Evolutionary conservation across 2,888 invertebrate genomes (phyloP).

Genomic region (Melolontha melolontha): DNA sequence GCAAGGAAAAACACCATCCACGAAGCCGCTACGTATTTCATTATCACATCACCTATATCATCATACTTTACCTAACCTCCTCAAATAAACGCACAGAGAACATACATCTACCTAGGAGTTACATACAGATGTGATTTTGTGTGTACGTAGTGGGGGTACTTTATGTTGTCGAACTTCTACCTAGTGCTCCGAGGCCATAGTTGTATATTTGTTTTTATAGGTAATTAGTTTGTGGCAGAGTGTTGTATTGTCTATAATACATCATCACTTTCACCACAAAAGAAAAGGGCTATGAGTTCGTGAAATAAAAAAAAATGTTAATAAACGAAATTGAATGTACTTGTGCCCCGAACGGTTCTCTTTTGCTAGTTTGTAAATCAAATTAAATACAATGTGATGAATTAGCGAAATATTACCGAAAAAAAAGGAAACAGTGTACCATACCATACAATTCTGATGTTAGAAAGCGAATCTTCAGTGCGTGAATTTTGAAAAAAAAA

Average conservation of each 20-base stretch:
- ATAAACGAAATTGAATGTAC: background rate
- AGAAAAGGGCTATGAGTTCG: slow-evolving; percentile 6
- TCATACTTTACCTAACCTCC: background rate
- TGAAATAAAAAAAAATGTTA: slow-evolving; percentile 12
- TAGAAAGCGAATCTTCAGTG: background rate
- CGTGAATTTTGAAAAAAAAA: slow-evolving; percentile 17
- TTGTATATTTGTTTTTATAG: slow-evolving; percentile 44
- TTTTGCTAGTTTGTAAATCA: background rate
- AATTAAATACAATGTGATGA: slow-evolving; percentile 35
- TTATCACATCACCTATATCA: slow-evolving; percentile 8
- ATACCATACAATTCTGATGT: background rate
- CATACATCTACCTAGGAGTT: slow-evolving; percentile 22
- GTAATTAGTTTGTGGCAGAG: slow-evolving; percentile 40
- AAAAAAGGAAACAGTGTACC: slow-evolving; percentile 1
- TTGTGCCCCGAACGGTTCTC: background rate
- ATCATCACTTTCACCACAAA: slow-evolving; percentile 36
- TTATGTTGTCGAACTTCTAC: slow-evolving; percentile 37
- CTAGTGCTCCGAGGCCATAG: slow-evolving; percentile 42
- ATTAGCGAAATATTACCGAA: slow-evolving; percentile 18
- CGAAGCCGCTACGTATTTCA: background rate
- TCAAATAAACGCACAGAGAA: slow-evolving; percentile 20
- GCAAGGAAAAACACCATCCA: background rate
- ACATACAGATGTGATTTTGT: slow-evolving; percentile 41
- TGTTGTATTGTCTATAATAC: slow-evolving; percentile 29
- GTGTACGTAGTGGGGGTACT: slow-evolving; percentile 38